A percentile compares a stretch with the other conserved stretches of the same genome.
These are phyloP conservation scores for Lissocephala sabroskyi DNA, from an alignment of 2,888 invertebrate genomes.

Conservation along the genomic window DNA sequence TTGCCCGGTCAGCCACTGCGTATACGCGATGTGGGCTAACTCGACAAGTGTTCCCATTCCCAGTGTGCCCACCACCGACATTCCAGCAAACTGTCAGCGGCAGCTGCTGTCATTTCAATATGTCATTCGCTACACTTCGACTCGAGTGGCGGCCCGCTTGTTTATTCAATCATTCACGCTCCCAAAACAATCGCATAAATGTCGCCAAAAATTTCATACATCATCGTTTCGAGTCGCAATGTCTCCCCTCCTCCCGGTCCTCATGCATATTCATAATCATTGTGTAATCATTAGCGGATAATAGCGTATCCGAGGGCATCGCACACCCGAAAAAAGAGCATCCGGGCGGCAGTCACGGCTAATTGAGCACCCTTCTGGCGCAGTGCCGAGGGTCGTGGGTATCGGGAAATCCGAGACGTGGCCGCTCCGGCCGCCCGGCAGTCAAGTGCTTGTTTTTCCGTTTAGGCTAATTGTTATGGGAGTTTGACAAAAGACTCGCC, in stretches of 20 bases:
- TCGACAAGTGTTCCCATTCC: slow-evolving; percentile 59
- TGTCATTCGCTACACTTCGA: slow-evolving; percentile 51
- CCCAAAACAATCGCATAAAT: background rate
- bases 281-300: slow-evolving; percentile 69
- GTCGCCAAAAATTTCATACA: too few species aligned
- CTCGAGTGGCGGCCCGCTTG: too few species aligned
- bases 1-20: slow-evolving; percentile 24
- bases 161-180: slow-evolving; percentile 48
- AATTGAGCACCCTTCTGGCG: slow-evolving; percentile 72
- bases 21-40: slow-evolving; percentile 29
- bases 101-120: slow-evolving; percentile 68
- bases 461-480: slow-evolving; percentile 66
- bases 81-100: slow-evolving; percentile 59
- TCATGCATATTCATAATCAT: slow-evolving; percentile 68
- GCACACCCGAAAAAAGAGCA: too few species aligned
- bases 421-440: too few species aligned
- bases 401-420: slow-evolving; percentile 60
- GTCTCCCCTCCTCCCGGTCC: too few species aligned
- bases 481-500: too few species aligned
- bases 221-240: too few species aligned
- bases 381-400: slow-evolving; percentile 41
- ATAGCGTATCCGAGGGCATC: too few species aligned
- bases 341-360: slow-evolving; percentile 72
- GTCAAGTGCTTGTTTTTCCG: slow-evolving; percentile 64
- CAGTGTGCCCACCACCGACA: slow-evolving; percentile 22